Percentiles rank a stretch among this genome's conserved stretches.
These are phyloP conservation scores for Drosophila varians DNA, from an alignment of 1,140 invertebrate genomes.

Conservation along the genomic window DNA sequence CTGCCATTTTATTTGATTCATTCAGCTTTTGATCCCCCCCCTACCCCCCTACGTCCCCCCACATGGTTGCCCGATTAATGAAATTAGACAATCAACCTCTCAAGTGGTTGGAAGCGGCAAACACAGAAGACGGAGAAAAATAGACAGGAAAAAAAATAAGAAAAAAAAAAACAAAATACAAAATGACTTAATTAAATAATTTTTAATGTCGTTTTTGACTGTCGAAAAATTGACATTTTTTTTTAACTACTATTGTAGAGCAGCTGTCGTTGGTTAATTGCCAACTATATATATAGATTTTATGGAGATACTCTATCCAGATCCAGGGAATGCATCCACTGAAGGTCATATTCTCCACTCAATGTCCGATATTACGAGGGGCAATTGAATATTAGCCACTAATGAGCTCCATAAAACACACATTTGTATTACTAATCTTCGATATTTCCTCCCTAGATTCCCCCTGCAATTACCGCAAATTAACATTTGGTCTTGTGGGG, in stretches of 20 bases:
- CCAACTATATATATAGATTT: slow-evolving; percentile 20
- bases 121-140: neutral
- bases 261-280: slow-evolving; percentile 72
- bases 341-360: slow-evolving; percentile 14
- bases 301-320: neutral
- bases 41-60: neutral
- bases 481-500: slow-evolving; percentile 8
- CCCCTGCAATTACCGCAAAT: slow-evolving; percentile 39
- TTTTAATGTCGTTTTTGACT: slow-evolving; percentile 56
- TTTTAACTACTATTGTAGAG: slow-evolving; percentile 31
- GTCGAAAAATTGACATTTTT: slow-evolving; percentile 20
- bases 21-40: slow-evolving; percentile 46
- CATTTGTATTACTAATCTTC: neutral
- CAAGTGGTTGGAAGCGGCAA: slow-evolving; percentile 24
- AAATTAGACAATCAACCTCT: slow-evolving; percentile 78
- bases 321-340: neutral
- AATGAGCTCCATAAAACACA: slow-evolving; percentile 64
- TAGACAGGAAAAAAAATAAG: slow-evolving; percentile 9
- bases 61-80: slow-evolving; percentile 60
- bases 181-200: slow-evolving; percentile 81
- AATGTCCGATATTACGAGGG: slow-evolving; percentile 26
- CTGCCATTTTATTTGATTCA: slow-evolving; percentile 52
- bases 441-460: slow-evolving; percentile 13
- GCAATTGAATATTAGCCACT: slow-evolving; percentile 46
- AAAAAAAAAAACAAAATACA: slow-evolving; percentile 22